Conservation (phyloP, 2,888 invertebrate species). For the Meandrusa payeni region DNA sequence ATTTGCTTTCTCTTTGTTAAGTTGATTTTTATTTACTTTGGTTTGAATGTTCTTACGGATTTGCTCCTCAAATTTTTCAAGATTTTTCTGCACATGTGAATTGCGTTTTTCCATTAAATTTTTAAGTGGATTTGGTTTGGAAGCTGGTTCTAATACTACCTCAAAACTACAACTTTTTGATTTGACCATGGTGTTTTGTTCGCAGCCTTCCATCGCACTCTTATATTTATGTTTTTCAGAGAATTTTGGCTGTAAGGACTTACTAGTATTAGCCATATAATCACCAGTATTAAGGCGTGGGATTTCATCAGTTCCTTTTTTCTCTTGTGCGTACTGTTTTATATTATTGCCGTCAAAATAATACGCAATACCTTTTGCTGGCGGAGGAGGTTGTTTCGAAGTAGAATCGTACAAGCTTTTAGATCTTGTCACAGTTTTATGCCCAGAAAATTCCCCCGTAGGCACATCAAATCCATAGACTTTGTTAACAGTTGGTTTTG, state of each 20-base stretch:
- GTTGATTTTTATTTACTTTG: constrained; percentile 63
- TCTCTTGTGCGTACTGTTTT: constrained; percentile 59
- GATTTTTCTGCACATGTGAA: constrained; percentile 78
- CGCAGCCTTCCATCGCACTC: constrained; percentile 70
- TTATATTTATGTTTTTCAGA: constrained; percentile 66
- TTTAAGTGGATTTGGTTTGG: constrained; percentile 70
- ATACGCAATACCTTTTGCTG: constrained; percentile 73
- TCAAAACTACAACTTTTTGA: constrained; percentile 78
- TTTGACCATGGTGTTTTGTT: constrained; percentile 65
- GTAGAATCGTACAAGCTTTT: constrained; percentile 69
- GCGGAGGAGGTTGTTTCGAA: constrained; percentile 53
- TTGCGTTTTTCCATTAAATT: constrained; percentile 71
- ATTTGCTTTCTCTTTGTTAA: constrained; percentile 70
- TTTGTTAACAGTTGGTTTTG: constrained; percentile 52
- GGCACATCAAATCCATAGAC: constrained; percentile 67
- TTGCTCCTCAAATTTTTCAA: constrained; percentile 82
- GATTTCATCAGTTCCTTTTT: constrained; percentile 77
- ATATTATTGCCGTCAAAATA: constrained; percentile 74
- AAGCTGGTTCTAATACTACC: constrained; percentile 73
- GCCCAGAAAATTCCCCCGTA: constrained; percentile 49
- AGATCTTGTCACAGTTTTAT: constrained; percentile 71
- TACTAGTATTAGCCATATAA: constrained; percentile 73
- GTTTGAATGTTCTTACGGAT: constrained; percentile 65
- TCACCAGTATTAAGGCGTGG: constrained; percentile 79
- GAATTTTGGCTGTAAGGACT: constrained; percentile 68